Conservation (phyloP, 2,113 vertebrate species). For the Steatornis caripensis region DNA sequence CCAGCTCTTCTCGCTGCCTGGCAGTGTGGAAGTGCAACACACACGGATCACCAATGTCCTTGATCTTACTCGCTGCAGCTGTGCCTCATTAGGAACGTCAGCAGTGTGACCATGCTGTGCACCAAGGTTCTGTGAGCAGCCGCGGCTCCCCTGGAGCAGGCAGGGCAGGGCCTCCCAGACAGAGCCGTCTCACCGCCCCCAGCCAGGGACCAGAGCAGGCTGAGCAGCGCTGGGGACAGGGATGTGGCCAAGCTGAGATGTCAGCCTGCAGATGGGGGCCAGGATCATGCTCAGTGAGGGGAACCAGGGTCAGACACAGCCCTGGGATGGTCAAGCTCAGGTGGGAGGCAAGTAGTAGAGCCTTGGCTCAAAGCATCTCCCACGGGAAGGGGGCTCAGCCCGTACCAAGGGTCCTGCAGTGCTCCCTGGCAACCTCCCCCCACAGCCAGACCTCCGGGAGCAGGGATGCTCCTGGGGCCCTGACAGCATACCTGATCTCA, state of each 20-base stretch:
- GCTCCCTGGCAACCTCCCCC: neutral
- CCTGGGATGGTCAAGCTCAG: neutral
- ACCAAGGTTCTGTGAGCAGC: neutral
- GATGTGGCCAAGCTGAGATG: neutral
- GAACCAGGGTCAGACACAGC: neutral
- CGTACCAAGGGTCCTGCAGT: neutral
- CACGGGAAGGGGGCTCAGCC: fast-evolving
- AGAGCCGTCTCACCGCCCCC: neutral
- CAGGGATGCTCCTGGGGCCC: neutral
- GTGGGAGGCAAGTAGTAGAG: neutral
- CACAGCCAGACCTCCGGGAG: neutral
- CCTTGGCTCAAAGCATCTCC: neutral
- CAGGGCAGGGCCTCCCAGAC: neutral
- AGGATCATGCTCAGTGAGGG: neutral
- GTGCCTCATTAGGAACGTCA: neutral
- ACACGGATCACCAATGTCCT: neutral
- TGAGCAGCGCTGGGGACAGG: neutral
- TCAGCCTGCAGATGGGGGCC: neutral
- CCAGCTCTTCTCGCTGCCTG: neutral
- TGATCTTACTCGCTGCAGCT: neutral
- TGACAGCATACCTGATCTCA: neutral
- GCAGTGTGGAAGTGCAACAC: neutral
- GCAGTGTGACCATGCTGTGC: neutral
- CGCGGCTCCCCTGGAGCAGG: fast-evolving
- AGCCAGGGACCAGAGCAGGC: neutral